Conservation (phyloP, 1,140 invertebrate species). For the Maconellicoccus hirsutus region DNA sequence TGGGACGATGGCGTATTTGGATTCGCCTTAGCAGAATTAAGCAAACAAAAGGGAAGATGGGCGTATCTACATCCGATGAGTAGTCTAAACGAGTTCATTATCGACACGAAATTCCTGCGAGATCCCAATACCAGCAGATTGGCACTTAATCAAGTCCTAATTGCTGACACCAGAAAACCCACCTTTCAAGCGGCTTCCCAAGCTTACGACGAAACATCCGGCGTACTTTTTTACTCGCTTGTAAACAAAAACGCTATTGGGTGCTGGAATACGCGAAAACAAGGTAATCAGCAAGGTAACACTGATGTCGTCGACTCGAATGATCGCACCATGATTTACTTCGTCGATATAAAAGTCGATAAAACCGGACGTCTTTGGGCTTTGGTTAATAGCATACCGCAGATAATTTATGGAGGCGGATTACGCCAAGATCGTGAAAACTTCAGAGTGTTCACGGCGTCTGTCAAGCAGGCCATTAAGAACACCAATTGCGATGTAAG, state of each 20-base stretch:
- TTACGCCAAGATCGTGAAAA: not conserved
- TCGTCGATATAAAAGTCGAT: constrained; percentile 63
- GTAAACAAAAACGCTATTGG: constrained; percentile 62
- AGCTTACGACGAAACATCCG: constrained; percentile 56
- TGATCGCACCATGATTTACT: constrained; percentile 60
- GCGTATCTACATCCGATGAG: constrained; percentile 65
- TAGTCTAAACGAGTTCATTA: constrained; percentile 60
- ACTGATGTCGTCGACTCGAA: constrained; percentile 56
- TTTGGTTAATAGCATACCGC: constrained; percentile 64
- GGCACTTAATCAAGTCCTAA: constrained; percentile 35
- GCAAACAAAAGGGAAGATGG: constrained; percentile 50
- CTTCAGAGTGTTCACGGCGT: not conserved
- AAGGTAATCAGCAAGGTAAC: constrained; percentile 24
- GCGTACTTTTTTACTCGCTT: constrained; percentile 61
- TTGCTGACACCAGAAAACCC: constrained; percentile 36
- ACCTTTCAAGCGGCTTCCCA: constrained; percentile 63
- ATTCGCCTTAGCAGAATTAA: constrained; percentile 52
- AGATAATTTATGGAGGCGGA: not conserved
- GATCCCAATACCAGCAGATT: constrained; percentile 37
- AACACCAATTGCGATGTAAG: not conserved
- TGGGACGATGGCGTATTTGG: constrained; percentile 75
- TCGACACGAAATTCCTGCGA: constrained; percentile 57
- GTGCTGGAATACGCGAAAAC: constrained; percentile 54
- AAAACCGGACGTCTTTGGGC: constrained; percentile 49
- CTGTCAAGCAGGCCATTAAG: not conserved